phyloP scores from a whole-genome alignment of 2,113 vertebrate species.

The Brachypteracias leptosomus region DNA sequence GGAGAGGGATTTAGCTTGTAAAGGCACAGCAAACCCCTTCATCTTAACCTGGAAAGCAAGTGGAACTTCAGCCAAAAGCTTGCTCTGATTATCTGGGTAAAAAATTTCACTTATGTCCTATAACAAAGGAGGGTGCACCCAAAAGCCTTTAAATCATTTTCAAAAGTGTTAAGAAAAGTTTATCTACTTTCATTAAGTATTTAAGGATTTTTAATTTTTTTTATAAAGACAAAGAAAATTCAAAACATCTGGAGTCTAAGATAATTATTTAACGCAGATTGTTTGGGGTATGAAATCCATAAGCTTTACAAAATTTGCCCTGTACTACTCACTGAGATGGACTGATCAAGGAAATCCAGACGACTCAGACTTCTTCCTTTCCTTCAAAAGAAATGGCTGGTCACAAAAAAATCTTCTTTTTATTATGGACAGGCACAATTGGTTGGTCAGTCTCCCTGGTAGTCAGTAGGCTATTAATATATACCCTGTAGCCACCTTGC shows the following conservation, averaged over 20 bases:
- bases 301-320: not conserved
- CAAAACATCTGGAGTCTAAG: not conserved
- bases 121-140: not conserved
- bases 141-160: not conserved
- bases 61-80: not conserved
- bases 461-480: not conserved
- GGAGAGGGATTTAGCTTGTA: not conserved
- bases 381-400: not conserved
- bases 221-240: not conserved
- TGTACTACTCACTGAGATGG: conserved; percentile 16
- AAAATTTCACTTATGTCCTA: not conserved
- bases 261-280: not conserved
- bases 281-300: not conserved
- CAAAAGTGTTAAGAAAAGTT: not conserved
- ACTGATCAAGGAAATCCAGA: conserved; percentile 10
- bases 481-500: not conserved
- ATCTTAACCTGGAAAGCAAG: not conserved
- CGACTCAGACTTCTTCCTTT: not conserved
- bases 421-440: not conserved
- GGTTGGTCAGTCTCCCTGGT: not conserved
- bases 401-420: not conserved
- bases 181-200: not conserved
- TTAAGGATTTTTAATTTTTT: not conserved
- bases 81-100: not conserved
- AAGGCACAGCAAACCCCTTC: not conserved